phyloP scores from a whole-genome alignment of 2,797 vertebrate genomes.

The Pangasius mekongensis region DNA sequence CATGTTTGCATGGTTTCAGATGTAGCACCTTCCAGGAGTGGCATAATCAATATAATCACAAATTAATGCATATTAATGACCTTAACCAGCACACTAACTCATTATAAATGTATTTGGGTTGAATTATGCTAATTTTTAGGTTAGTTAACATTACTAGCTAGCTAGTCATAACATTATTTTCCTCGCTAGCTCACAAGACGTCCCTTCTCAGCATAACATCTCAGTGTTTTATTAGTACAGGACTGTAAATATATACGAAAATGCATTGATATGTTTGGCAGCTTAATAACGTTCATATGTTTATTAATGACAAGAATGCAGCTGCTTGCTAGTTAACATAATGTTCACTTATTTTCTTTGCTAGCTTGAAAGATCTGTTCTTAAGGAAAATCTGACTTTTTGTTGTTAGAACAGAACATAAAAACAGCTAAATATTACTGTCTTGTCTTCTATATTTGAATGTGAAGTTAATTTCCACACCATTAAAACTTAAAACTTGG shows the following conservation, averaged over 20 bases:
- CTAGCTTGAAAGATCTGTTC: background rate
- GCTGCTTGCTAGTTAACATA: background rate
- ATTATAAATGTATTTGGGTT: background rate
- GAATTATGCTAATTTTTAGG: background rate
- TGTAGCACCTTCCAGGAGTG: background rate
- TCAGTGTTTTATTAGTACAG: background rate
- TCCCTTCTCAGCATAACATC: background rate
- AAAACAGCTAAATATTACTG: background rate
- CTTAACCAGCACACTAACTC: background rate
- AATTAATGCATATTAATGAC: background rate
- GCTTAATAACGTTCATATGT: background rate
- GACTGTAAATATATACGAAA: background rate
- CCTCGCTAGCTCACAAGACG: background rate
- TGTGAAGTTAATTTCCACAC: background rate
- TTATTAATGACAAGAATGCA: too few species aligned
- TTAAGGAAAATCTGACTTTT: background rate
- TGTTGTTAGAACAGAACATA: background rate
- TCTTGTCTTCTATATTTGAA: background rate
- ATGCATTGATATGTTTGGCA: background rate
- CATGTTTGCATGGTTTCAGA: background rate
- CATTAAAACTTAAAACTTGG: background rate
- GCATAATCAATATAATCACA: background rate
- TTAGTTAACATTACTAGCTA: too few species aligned
- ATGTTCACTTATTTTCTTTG: background rate
- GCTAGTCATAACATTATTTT: background rate